Base-by-base conservation (phyloP, 2,113 vertebrate species). In the Dipodomys spectabilis region DNA sequence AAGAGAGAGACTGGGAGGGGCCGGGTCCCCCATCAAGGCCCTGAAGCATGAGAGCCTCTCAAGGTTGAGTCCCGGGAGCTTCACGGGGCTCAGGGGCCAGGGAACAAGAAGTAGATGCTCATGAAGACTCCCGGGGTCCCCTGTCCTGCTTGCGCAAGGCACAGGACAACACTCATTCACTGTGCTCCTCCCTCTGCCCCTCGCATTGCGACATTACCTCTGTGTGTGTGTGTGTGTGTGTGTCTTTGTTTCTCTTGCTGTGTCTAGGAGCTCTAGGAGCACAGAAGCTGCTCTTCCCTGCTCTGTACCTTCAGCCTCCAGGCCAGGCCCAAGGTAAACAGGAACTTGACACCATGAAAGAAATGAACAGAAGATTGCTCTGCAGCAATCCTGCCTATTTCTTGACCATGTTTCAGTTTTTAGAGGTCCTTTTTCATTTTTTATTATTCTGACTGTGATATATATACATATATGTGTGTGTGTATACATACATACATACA, bases 61-160 rank as follows among this genome's bases (percentile, higher is more conserved):
- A 2, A n/a, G n/a, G 25, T 3, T 7, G 35, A 67, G n/a, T 22
- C 53, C 23, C 6, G 0, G 19, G 1, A 16, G 35, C 28, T 45
- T 32, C 6, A 0, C 22, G 75, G 49, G 68, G 39, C 72, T 53
- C 27, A 25, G n/a, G 35, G 65, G 13, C 12, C 3, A 3, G 7
- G 35, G 53, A 8, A 13, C 49, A 53, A 2, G 12, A 13, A 13
- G 49, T 53, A 9, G 39, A 9, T 13, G 7, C 9, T 30, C 15
- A 13, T 0, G 7, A 2, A 15, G 39, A 19, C 68, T 23, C 0
- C 12, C 0, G 2, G 75, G 74, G 27, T 53, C 23, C 1, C 30
- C 72, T 1, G 30, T 15, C 3, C 45, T 1, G 4, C 64, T 64
- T 5, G 5, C 15, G 0, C 1, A 0, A 25, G 5, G 0, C 5